Evolutionary conservation across 2,797 vertebrate species (phyloP).

Genomic region (Dendrocincla tyrannina): DNA sequence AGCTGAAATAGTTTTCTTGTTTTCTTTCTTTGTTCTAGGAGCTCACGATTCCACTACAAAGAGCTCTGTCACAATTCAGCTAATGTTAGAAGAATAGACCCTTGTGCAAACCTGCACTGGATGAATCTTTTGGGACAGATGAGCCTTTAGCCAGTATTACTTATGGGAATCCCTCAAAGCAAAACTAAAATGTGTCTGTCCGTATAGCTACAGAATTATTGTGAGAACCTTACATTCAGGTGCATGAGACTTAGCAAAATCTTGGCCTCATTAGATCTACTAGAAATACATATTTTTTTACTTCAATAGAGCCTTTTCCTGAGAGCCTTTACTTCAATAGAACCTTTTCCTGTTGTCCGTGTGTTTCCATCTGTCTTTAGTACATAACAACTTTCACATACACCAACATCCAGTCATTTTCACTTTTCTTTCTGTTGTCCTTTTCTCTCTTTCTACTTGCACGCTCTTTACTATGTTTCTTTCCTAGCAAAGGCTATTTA

Average conservation of each 20-base stretch:
- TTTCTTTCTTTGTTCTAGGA: background rate
- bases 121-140: background rate
- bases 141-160: background rate
- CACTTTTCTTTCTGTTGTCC: background rate
- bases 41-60: background rate
- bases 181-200: background rate
- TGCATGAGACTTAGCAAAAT: background rate
- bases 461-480: background rate
- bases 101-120: background rate
- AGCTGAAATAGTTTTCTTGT: background rate
- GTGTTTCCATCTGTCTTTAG: background rate
- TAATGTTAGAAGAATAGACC: background rate
- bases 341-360: background rate
- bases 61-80: background rate
- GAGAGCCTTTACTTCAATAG: too few relatives aligned
- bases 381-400: background rate
- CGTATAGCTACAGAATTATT: background rate
- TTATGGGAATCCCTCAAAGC: background rate
- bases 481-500: background rate
- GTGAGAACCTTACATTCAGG: background rate
- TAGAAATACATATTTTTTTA: background rate
- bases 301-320: background rate
- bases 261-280: background rate
- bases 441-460: background rate
- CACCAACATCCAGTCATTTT: background rate